Base-by-base conservation (phyloP, 2,797 vertebrate genomes). In the Oreonectes daqikongensis region DNA sequence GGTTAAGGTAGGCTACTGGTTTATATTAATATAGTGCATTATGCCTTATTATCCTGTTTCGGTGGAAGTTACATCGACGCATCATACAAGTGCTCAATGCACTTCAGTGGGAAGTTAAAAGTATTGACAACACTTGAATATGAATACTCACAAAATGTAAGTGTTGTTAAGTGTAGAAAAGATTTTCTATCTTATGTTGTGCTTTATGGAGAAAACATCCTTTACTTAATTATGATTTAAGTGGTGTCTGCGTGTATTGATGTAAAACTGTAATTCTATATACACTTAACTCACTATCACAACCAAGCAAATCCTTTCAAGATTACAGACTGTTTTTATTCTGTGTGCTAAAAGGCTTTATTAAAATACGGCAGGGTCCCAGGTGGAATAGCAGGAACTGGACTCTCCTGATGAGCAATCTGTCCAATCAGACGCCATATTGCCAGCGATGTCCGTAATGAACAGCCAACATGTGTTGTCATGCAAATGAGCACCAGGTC, bases 341-440 rank as follows among this genome's bases (percentile, higher is more conserved):
- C 20, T 22, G 30, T n/a, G 28, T 63, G 42, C 75, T 77, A 32
- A 63, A 69, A 77, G 67, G 66, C 46, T 61, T 69, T 2, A 8
- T 53, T 77, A 42, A 77, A 77, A 77, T 63, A 30, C 22, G 28
- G 52, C 44, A 1, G 18, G 42, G 32, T 71, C 78, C 66, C 78
- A 75, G 73, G 78, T 71, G 78, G 52, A 52, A 17, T 10, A 17
- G 72, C 28, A 69, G 40, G 42, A 70, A 48, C 72, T 65, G 66
- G 46, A 44, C 26, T 42, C 10, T 63, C 35, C 57, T 55, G 78
- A 80, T 80, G 72, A 80, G 72, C 78, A 80, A 80, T 80, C 80
- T 81, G 76, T 77, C 76, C 76, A 69, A 78, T 73, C 80, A 64
- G 50, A 60, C 40, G 59, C 50, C 80, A 81, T 81, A 78, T 78